Conservation (phyloP, 2,888 invertebrate species). For the Malachius bipustulatus region DNA sequence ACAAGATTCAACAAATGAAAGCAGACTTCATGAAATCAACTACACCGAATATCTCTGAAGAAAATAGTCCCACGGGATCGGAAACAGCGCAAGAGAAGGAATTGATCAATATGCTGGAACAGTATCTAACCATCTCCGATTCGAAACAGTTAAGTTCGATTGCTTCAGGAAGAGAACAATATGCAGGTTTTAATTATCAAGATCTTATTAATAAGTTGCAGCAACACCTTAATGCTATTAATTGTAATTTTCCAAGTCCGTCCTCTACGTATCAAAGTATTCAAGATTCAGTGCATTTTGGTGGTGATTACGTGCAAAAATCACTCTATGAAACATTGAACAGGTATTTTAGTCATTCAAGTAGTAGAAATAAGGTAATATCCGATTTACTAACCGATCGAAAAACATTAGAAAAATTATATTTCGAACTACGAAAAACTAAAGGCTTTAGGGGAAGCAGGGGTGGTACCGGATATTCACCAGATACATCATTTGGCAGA, state of each 20-base stretch:
- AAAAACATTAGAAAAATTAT: slow-evolving; percentile 58
- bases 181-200: slow-evolving; percentile 42
- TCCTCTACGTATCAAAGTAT: slow-evolving; percentile 10
- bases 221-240: slow-evolving; percentile 39
- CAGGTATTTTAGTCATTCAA: slow-evolving; percentile 53
- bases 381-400: slow-evolving; percentile 62
- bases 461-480: slow-evolving; percentile 25
- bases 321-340: slow-evolving; percentile 53
- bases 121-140: slow-evolving; percentile 48
- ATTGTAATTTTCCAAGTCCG: slow-evolving; percentile 16
- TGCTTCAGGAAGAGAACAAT: slow-evolving; percentile 14
- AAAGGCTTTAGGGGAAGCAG: slow-evolving; percentile 42
- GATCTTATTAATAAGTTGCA: slow-evolving; percentile 53
- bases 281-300: slow-evolving; percentile 27
- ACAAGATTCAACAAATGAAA: slow-evolving; percentile 56
- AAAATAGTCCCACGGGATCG: slow-evolving; percentile 15
- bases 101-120: slow-evolving; percentile 53
- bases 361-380: slow-evolving; percentile 56
- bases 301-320: slow-evolving; percentile 45
- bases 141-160: slow-evolving; percentile 11
- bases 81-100: slow-evolving; percentile 43
- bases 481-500: slow-evolving; percentile 8
- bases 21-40: slow-evolving; percentile 51
- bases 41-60: slow-evolving; percentile 30
- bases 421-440: slow-evolving; percentile 59